Evolutionary conservation across 2,888 invertebrate genomes (phyloP), one percentile per base, ranked within the genome.

Genomic region (Hermaeophaga mercurialis): DNA sequence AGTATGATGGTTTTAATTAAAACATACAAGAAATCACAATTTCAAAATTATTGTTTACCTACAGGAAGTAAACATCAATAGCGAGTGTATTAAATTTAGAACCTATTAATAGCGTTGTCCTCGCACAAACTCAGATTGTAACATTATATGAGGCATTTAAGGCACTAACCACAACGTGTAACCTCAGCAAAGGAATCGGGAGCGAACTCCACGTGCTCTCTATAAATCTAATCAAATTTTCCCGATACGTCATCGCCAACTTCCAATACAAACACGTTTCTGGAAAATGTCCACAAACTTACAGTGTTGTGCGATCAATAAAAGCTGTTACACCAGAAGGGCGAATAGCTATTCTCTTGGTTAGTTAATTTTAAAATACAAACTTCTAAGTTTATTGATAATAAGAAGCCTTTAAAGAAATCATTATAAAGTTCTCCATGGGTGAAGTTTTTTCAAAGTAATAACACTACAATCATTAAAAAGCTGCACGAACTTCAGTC

Each of bases 131-230:
- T 44, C 44, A 14, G 15, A 1, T 6, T 44, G 28, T 28, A 44
- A 28, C 14, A 18, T 44, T 22, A 44, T 44, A 44, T 26, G 9
- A 44, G 28, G 14, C 44, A 44, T 26, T 44, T 44, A 44, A n/a
- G 19, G 44, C 15, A 26, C 9, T 28, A 44, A 44, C 28, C 44
- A 28, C 28, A 44, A 26, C 28, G 28, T 28, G 11, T 26, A 44
- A 44, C 44, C 44, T 28, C 44, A 28, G 44, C 44, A 44, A 44
- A 44, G 44, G 44, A 44, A 24, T 43, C 24, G 9, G 11, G 43
- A 43, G 9, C 18, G 15, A 44, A 12, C 12, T 15, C 28, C 28
- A 28, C 28, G 28, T 28, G 28, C 28, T 28, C 11, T 24, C 14
- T 28, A 44, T 39, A 44, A 44, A 44, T 44, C 28, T 44, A 26